Evolutionary conservation across 2,797 vertebrate genomes (phyloP).

Genomic region (Pogoniulus pusillus): DNA sequence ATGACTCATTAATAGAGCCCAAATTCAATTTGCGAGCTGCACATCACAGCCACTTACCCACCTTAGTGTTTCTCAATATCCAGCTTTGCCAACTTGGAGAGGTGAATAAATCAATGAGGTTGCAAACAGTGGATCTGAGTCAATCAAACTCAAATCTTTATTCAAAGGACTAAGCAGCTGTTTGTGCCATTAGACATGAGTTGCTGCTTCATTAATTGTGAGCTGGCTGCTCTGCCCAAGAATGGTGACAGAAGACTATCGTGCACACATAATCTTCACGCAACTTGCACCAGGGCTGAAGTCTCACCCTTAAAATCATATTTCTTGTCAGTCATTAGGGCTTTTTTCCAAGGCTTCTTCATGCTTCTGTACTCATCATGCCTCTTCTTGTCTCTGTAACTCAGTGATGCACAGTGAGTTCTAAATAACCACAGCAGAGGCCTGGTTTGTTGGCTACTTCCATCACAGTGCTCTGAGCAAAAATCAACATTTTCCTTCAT

Average conservation of each 20-base stretch:
- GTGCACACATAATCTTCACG: background rate
- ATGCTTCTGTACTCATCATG: constrained; percentile 45
- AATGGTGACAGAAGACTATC: constrained; percentile 65
- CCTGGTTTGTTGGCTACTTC: constrained; percentile 45
- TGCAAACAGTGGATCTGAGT: constrained; percentile 49
- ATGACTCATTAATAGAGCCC: background rate
- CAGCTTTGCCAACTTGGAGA: background rate
- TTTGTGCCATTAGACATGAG: constrained; percentile 63
- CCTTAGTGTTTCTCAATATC: background rate
- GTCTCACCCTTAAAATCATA: constrained; percentile 45
- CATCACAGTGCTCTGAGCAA: constrained; percentile 57
- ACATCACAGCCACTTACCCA: background rate
- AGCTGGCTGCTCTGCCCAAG: constrained; percentile 44
- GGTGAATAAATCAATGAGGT: constrained; percentile 29
- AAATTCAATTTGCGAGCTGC: background rate
- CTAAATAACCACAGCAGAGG: constrained; percentile 22
- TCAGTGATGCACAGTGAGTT: constrained; percentile 41
- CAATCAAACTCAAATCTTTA: constrained; percentile 56
- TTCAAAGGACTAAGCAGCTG: constrained; percentile 61
- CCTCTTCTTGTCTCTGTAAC: constrained; percentile 62
- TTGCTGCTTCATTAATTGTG: constrained; percentile 71
- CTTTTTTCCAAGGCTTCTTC: constrained; percentile 64
- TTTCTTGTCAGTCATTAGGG: constrained; percentile 54
- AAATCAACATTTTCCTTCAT: constrained; percentile 42
- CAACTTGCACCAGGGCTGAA: constrained; percentile 23